Evolutionary conservation across 2,888 invertebrate species (phyloP), one percentile per base, ranked within the genome.

Genomic region (Eumacrocentrus americanus): DNA sequence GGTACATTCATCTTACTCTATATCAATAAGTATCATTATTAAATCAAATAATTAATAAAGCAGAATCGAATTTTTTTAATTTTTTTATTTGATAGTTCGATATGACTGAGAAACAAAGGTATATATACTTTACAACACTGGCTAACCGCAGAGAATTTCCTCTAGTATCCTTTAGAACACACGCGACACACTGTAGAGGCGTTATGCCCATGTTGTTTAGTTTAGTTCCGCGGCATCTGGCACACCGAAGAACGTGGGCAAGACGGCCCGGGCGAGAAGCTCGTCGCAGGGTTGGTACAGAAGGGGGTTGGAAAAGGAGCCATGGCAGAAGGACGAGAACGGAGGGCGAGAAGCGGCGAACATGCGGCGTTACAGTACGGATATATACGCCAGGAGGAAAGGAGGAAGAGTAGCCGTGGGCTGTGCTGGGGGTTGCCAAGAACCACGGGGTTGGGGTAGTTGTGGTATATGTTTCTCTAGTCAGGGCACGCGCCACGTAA

Each of bases 401-500:
- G 38, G 44, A 59, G 62, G 54, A 25, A 46, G 46, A 22, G 22
- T 20, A 46, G 29, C 9, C 1, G 23, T 42, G 20, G 11, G 46
- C 23, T 25, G 23, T 29, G 44, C 37, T 48, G 59, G 62, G 59
- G 52, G 46, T 61, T 52, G 47, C 35, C 62, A 14, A 47, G 50
- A 35, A 23, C 40, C 29, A 29, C 55, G 64, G 62, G 54, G 59
- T 55, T 55, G 52, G 63, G 66, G 67, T 73, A 67, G 73, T 73
- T 73, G 72, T 70, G 74, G 75, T 73, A 68, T 72, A 68, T 64
- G 73, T 74, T 79, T 78, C 73, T 67, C 71, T 63, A 80, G 78
- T 80, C 80, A 68, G 67, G 71, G 77, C 80, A 80, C 80, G 80
- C 73, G 75, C 78, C 60, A 67, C 79, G 79, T 80, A 80, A 80